Evolutionary conservation across 2,888 invertebrate genomes (phyloP), one percentile per base, ranked within the genome.

Genomic region (Phyto melanocephala): DNA sequence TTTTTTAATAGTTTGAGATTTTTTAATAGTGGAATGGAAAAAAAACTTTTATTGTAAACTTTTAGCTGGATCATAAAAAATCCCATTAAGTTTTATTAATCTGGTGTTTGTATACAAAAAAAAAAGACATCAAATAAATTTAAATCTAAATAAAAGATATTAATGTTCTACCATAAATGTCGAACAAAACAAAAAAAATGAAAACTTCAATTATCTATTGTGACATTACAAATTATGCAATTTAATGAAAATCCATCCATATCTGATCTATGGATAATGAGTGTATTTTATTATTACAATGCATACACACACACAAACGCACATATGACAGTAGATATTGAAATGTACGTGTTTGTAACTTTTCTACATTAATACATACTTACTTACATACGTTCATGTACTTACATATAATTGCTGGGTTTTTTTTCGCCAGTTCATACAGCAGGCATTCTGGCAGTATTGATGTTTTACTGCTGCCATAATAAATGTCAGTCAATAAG

Each of bases 401-500:
- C 20, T 5, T 28, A 28, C 6, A 11, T 40, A n/a, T 40, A 62
- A 24, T 65, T 70, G 22, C 22, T 13, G 1, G 1, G 17, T n/a
- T 56, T 45, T 54, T 37, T 71, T 24, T 47, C 47, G 40, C 52
- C 40, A 13, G 22, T 42, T 17, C 20, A 56, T n/a, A 7, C 4
- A 62, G 15, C 24, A 42, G 22, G 20, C 58, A 15, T 45, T 47
- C 20, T 20, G 65, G 10, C 45, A 60, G 62, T 65, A 67, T 52
- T 71, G 79, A 71, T 71, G 79, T 82, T 67, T 62, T 68, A 68
- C 70, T 76, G 77, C 77, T 77, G 80, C 80, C 80, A 83, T 80
- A 83, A 83, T 80, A 83, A 80, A 83, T 83, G 77, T 72, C 80
- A 80, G 80, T 80, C 83, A 83, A 83, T 80, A 80, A 77, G 77